Conservation (phyloP, 2,797 vertebrate genomes). For the Tangara arthus region DNA sequence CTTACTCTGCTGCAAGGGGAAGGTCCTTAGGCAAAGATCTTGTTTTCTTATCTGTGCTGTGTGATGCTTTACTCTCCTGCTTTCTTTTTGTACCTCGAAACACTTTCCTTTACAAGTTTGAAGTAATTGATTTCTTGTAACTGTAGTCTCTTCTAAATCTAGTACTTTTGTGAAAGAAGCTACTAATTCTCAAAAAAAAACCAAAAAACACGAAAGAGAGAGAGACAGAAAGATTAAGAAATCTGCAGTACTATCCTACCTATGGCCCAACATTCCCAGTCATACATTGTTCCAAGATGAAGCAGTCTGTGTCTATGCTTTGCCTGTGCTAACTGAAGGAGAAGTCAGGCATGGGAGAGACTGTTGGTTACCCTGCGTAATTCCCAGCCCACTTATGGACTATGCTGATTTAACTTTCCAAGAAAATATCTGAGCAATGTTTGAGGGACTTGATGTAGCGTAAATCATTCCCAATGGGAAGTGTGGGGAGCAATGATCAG, state of each 20-base stretch:
- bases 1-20: not conserved
- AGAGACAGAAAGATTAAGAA: no score
- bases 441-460: not conserved
- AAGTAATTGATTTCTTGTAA: conserved; percentile 36
- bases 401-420: not conserved
- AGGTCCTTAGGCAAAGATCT: conserved; percentile 11
- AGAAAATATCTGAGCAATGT: not conserved
- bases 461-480: not conserved
- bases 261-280: not conserved
- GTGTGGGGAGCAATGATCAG: not conserved
- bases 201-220: not conserved
- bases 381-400: not conserved
- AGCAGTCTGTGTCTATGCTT: not conserved
- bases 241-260: not conserved
- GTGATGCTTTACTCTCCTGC: not conserved
- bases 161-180: not conserved
- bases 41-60: not conserved
- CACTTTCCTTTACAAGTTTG: not conserved
- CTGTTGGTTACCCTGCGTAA: not conserved
- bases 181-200: not conserved
- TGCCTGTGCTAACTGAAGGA: not conserved
- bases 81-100: not conserved
- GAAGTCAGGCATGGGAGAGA: not conserved
- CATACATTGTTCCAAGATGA: not conserved
- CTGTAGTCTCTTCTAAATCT: not conserved